A percentile compares a stretch with the other conserved stretches of the same genome.
Conservation (phyloP, 2,113 vertebrate species). For the Gymnobelideus leadbeateri region DNA sequence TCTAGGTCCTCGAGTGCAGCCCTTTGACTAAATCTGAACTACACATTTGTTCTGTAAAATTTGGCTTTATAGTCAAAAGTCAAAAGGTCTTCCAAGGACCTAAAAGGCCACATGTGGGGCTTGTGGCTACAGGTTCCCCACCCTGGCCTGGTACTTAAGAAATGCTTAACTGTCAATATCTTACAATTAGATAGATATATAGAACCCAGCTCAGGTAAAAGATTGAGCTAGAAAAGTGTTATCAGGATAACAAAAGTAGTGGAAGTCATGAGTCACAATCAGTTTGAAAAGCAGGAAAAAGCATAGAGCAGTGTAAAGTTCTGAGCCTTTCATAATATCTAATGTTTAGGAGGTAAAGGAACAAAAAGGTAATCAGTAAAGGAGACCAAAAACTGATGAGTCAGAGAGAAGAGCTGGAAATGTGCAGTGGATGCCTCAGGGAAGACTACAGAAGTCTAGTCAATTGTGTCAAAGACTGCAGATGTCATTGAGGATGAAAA, state of each 20-base stretch:
- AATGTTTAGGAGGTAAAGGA: neutral
- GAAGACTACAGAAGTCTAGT: neutral
- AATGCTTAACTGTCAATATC: neutral
- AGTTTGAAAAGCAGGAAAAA: neutral
- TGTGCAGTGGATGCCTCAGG: neutral
- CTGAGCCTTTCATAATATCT: neutral
- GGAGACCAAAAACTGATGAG: too few relatives aligned
- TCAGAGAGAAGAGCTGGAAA: too few relatives aligned
- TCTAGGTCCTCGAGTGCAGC: too few relatives aligned
- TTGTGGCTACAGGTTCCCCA: too few relatives aligned
- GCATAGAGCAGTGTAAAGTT: too few relatives aligned
- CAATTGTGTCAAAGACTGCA: too few relatives aligned
- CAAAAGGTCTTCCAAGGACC: too few relatives aligned
- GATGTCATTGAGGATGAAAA: too few relatives aligned
- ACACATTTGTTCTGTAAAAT: too few relatives aligned
- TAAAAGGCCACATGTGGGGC: too few relatives aligned
- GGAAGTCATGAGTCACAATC: neutral
- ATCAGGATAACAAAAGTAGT: neutral
- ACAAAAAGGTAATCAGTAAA: neutral
- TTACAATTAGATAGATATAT: neutral
- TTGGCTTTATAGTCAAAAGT: too few relatives aligned
- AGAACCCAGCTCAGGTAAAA: neutral
- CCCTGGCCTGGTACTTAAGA: neutral
- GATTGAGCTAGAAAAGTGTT: neutral
- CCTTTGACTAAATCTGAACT: too few relatives aligned